Evolutionary conservation across 64 coral and sea anemone species (phyloP).

Genomic region (Dendronephthya gigantea): DNA sequence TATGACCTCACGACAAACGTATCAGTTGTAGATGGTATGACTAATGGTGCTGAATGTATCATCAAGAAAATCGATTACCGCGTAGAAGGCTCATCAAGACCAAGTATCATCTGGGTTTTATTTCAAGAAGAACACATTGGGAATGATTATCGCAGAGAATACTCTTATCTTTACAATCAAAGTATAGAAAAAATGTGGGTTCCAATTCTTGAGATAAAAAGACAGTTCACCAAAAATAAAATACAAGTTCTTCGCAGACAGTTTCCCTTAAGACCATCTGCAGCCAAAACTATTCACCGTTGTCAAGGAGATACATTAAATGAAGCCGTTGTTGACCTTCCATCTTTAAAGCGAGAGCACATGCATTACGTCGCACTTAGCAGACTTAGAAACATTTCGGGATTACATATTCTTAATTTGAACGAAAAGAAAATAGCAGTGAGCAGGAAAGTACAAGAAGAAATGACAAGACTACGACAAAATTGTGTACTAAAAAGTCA

Average conservation of each 20-base stretch:
- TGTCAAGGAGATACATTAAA: too few relatives aligned
- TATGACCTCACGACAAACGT: not conserved
- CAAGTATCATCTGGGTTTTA: too few relatives aligned
- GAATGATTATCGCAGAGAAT: slow-evolving; percentile 26
- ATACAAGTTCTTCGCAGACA: slow-evolving; percentile 14
- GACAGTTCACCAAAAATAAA: slow-evolving; percentile 22
- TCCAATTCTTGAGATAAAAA: slow-evolving; percentile 32
- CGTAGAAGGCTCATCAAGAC: too few relatives aligned
- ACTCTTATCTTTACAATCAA: slow-evolving; percentile 19
- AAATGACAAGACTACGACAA: slow-evolving; percentile 35
- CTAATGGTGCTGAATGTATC: not conserved
- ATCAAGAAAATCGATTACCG: not conserved
- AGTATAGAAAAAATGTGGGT: slow-evolving; percentile 22
- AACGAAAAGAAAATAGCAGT: slow-evolving; percentile 44
- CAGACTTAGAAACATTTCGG: too few relatives aligned
- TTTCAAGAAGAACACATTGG: too few relatives aligned
- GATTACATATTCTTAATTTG: slow-evolving; percentile 44
- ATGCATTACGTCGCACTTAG: too few relatives aligned
- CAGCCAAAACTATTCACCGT: too few relatives aligned
- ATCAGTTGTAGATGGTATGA: not conserved
- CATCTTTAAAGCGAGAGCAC: slow-evolving; percentile 1
- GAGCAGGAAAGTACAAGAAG: slow-evolving; percentile 34
- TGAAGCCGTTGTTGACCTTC: slow-evolving; percentile 39
- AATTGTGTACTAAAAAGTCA: not conserved
- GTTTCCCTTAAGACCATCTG: too few relatives aligned